Evolutionary conservation across 2,113 vertebrate genomes (phyloP), one percentile per base, ranked within the genome.

Genomic region (Pachyramphus minor): DNA sequence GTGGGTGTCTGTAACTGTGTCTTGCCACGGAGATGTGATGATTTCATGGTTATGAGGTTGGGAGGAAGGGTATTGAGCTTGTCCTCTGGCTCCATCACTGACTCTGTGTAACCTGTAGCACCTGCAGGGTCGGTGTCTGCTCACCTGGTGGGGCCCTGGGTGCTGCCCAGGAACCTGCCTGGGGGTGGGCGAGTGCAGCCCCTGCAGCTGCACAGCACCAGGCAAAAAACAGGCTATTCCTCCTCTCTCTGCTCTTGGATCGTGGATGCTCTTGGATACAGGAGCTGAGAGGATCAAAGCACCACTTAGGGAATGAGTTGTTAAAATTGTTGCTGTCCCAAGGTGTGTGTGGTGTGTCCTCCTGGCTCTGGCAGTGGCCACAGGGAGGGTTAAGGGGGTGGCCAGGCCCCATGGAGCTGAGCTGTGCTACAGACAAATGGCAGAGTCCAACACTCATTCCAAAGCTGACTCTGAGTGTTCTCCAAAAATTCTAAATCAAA

Each of bases 121-220:
- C 3, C 4, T 2, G 9, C 2, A 6, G 53, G n/a, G 9, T 33
- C 0, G 0, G 31, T 30, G 52, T 2, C 13, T 1, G 0, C 52
- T 50, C 12, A 19, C 55, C 27, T 19, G 33, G 12, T 9, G 3
- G 37, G 68, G 53, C 52, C 27, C 52, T 53, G 23, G 24, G 3
- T 20, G 39, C 58, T 58, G 11, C 12, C 47, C 45, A 33, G 66
- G 74, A 53, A 30, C 33, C 44, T 14, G 82, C 44, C 22, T 0
- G 0, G 2, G 6, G 28, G 5, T 19, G 31, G 39, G 72, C 12
- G 0, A 39, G 31, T 1, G 20, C 66, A 50, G 12, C 67, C 37
- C 6, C 55, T 8, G 37, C 13, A 25, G 47, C 31, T 20, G 15
- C 14, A 18, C 12, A 10, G 63, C 22, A 5, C 25, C 30, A 9